Base-by-base conservation (phyloP, 2,113 vertebrate genomes). In the Corynorhinus townsendii region DNA sequence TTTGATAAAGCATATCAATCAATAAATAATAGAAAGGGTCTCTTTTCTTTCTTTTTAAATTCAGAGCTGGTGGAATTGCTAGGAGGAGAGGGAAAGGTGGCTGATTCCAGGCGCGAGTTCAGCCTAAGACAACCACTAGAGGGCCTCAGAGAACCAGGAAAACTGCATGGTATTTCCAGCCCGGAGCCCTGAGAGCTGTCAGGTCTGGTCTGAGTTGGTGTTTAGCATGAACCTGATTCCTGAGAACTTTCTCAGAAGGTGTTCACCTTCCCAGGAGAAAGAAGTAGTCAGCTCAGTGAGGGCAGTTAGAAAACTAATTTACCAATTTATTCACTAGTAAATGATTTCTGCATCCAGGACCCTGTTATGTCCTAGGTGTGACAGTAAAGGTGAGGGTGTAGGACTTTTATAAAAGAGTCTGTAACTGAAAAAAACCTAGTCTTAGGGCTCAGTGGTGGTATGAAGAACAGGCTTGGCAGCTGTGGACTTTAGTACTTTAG, bases 121-220 rank as follows among this genome's bases (percentile, higher is more conserved):
- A 89, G 66, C 72, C 26, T n/a, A 62, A 66, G 5, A 16, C 4
- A 72, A 33, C 95, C 98, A 97, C 96, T 96, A 98, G 98, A 98
- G 98, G 98, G 98, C 98, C 90, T 95, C 97, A 97, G 96, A 96
- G 96, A 95, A 95, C 68, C 94, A 96, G 86, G 68, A 92, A 98
- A 94, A 75, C 14, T 19, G 17, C 19, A 4, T 2, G 10, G 9
- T 7, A 72, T 90, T 52, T 83, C 52, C 38, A 28, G 59, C 26
- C 0, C 2, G 11, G 20, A 26, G 22, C 15, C 62, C 19, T 4
- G 4, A 33, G 15, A n/a, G 5, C 22, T 30, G 26, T 30, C 45
- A 1, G n/a, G 30, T 11, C 52, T 33, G 45, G 24, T 35, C 9
- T 38, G 35, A 40, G 3, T 68, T 0, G 30, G 49, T 22, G 10